Percentiles rank a stretch among this genome's conserved stretches.
These are phyloP conservation scores for Valencia hispanica DNA, from an alignment of 2,797 vertebrate species.

Conservation along the genomic window DNA sequence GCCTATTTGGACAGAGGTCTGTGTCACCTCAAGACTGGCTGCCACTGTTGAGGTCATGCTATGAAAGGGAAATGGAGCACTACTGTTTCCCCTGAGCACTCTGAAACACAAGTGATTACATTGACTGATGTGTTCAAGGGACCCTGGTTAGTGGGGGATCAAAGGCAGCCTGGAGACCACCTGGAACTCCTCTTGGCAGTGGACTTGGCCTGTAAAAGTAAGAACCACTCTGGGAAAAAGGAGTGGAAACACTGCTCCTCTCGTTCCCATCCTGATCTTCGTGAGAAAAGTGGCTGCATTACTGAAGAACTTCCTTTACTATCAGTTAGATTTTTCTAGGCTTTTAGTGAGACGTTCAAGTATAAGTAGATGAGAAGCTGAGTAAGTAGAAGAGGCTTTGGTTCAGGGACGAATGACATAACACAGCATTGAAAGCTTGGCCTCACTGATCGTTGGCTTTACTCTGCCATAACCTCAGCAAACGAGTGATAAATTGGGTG, in stretches of 20 bases:
- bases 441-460: constrained; percentile 28
- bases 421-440: constrained; percentile 19
- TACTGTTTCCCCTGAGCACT: constrained; percentile 75
- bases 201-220: constrained; percentile 51
- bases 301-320: constrained; percentile 44
- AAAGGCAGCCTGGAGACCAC: constrained; percentile 75
- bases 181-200: constrained; percentile 72
- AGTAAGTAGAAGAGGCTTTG: constrained; percentile 25
- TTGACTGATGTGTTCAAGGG: constrained; percentile 71
- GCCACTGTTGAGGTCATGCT: constrained; percentile 77
- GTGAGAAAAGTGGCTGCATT: constrained; percentile 72
- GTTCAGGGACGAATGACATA: constrained; percentile 32
- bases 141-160: constrained; percentile 67
- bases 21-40: constrained; percentile 66
- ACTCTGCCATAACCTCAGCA: constrained; percentile 26
- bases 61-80: constrained; percentile 74
- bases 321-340: constrained; percentile 46
- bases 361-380: constrained; percentile 47
- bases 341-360: constrained; percentile 56
- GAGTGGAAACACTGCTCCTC: constrained; percentile 52
- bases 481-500: constrained; percentile 28
- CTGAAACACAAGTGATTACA: constrained; percentile 76
- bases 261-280: constrained; percentile 72
- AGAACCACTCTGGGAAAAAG: constrained; percentile 69
- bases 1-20: constrained; percentile 70